A percentile compares a stretch with the other conserved stretches of the same genome.
phyloP scores from a whole-genome alignment of 2,797 vertebrate genomes.

The Scyliorhinus canicula region DNA sequence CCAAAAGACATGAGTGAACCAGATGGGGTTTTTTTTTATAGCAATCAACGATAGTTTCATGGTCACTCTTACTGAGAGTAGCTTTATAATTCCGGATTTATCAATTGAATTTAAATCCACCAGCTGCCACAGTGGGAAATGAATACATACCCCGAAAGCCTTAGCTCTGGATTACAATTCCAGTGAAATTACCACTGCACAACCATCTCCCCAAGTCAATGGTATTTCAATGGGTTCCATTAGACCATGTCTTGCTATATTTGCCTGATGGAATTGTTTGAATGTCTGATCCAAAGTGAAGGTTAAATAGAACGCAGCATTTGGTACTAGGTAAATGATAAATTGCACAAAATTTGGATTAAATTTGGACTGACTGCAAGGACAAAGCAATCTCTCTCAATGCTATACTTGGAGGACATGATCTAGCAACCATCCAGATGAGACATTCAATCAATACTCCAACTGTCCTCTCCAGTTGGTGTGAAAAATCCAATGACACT shows the following conservation, averaged over 20 bases:
- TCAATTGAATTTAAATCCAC: no score
- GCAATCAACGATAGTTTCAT: no score
- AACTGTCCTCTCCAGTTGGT: background rate
- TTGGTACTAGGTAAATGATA: background rate
- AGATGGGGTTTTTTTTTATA: no score
- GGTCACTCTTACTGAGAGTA: no score
- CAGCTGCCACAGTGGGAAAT: no score
- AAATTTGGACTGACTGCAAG: background rate
- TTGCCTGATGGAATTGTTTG: background rate
- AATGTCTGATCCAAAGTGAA: background rate
- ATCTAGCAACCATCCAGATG: background rate
- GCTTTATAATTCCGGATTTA: no score
- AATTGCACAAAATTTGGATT: background rate
- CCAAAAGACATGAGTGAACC: no score
- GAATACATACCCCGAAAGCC: no score
- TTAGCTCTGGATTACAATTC: no score
- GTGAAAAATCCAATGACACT: background rate
- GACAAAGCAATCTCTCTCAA: background rate
- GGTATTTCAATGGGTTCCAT: no score
- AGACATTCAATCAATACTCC: background rate
- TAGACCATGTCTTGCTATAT: background rate
- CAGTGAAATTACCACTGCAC: no score
- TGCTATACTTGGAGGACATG: background rate
- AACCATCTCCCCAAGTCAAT: no score
- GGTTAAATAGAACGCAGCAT: background rate